Evolutionary conservation across 92 coral and sea anemone species (phyloP).

Genomic region (Chrysogorgia sp.): DNA sequence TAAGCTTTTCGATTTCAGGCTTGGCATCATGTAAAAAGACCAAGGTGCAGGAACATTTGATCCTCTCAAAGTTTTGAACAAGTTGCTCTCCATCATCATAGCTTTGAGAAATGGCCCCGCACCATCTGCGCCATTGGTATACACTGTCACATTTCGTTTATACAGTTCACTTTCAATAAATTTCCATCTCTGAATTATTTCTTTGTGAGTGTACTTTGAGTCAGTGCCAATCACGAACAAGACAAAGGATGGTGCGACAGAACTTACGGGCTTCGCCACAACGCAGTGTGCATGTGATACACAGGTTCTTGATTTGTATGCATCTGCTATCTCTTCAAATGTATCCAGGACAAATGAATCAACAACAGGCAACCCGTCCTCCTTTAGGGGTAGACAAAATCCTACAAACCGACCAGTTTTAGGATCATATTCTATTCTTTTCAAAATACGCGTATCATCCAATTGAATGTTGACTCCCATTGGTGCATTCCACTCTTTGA

Average conservation of each 20-base stretch:
- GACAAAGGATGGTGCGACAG: conserved; percentile 3
- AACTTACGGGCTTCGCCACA: no score
- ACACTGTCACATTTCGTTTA: conserved; percentile 11
- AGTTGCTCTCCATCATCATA: conserved; percentile 3
- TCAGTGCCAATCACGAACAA: conserved; percentile 2
- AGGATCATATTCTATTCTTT: neutral
- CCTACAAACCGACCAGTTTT: neutral
- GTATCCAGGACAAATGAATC: neutral
- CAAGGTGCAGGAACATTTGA: neutral
- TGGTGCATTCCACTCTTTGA: no score
- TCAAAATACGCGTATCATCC: neutral
- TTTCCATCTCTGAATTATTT: neutral
- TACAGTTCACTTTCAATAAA: neutral
- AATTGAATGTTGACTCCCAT: no score
- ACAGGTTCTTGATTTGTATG: neutral
- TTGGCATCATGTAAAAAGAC: no score
- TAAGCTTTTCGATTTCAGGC: neutral
- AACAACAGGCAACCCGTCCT: conserved; percentile 1
- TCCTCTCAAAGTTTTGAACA: neutral
- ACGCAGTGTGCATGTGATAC: conserved; percentile 11
- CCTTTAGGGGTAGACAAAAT: conserved; percentile 7
- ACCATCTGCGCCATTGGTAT: conserved; percentile 14
- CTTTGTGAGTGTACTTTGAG: conserved; percentile 12
- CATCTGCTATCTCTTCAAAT: no score
- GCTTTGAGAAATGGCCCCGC: conserved; percentile 6